phyloP scores from a whole-genome alignment of 2,113 vertebrate genomes.

The Gopherus evgoodei region DNA sequence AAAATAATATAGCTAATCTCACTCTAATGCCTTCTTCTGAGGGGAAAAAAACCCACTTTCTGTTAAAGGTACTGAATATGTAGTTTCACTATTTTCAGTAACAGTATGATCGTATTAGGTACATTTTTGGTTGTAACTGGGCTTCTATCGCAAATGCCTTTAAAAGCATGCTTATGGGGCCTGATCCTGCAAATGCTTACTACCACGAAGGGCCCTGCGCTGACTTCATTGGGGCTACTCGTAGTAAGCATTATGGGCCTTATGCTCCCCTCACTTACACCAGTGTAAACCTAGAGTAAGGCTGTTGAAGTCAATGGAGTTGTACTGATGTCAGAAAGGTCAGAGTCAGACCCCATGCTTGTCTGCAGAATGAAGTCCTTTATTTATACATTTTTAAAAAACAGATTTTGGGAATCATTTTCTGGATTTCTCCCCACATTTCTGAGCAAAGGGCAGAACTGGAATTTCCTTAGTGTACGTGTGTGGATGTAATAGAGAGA shows the following conservation, averaged over 20 bases:
- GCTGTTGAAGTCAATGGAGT: not conserved
- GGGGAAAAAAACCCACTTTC: not conserved
- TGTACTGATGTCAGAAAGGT: not conserved
- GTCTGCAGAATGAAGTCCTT: not conserved
- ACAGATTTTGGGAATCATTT: not conserved
- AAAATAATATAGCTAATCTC: conserved; percentile 22
- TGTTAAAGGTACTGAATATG: not conserved
- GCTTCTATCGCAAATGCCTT: not conserved
- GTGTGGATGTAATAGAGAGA: not conserved
- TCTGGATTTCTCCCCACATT: not conserved
- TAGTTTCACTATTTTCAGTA: conserved; percentile 13
- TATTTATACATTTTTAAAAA: not conserved
- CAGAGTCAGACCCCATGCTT: not conserved
- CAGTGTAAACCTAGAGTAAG: not conserved
- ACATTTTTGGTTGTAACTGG: not conserved
- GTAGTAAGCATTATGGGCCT: not conserved
- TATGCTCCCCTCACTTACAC: not conserved
- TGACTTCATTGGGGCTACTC: not conserved
- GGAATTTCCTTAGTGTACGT: not conserved
- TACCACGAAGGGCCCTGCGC: not conserved
- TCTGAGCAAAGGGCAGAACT: not conserved
- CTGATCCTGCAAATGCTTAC: not conserved
- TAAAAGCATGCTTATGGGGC: not conserved
- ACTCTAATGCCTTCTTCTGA: conserved; percentile 3
- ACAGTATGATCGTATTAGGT: not conserved